Base-by-base conservation (phyloP, 92 coral and sea anemone species). In the Paramuricea clavata region DNA sequence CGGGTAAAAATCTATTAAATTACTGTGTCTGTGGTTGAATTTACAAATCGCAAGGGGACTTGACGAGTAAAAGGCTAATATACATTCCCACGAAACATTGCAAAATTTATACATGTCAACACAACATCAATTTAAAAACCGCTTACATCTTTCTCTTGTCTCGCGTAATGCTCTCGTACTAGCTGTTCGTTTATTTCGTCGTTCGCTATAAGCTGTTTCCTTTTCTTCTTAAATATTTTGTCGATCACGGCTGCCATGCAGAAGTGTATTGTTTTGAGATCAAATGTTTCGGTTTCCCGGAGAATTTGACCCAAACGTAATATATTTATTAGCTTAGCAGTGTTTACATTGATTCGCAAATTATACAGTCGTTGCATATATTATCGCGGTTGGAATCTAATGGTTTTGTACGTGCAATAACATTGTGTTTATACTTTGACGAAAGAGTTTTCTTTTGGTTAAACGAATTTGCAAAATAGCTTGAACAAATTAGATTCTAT, bases 141-240 rank as follows among this genome's bases (percentile, higher is more conserved):
- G 22, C 83, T 52, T 78, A 78, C 83, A 12, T 57, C 69, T 77
- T 77, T 77, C 30, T 78, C 83, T 39, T 78, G 83, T 50, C 69
- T 31, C 15, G 70, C 83, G 33, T 54, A 78, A 78, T 78, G 83
- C 54, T 78, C 69, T 1, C 62, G 41, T 16, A 32, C 47, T 17
- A 54, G 70, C 43, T 31, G 67, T 30, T 78, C 83, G 49, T 78
- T 78, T 30, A 78, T 78, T 57, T 78, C 83, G 49, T 78, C 83
- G 49, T 28, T 49, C 31, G 60, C 69, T 19, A 49, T 0, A 32
- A 35, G 12, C 22, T 52, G 83, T 36, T 54, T 78, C n/a, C 32
- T 57, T 31, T 57, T 52, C 33, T 26, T 78, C 28, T 78, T 78
- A 17, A 78, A 57, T 12, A 78, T 54, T 57, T 78, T 78, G 4